These are phyloP conservation scores for Belgica antarctica DNA, from an alignment of 2,888 invertebrate genomes.

Conservation along the genomic window DNA sequence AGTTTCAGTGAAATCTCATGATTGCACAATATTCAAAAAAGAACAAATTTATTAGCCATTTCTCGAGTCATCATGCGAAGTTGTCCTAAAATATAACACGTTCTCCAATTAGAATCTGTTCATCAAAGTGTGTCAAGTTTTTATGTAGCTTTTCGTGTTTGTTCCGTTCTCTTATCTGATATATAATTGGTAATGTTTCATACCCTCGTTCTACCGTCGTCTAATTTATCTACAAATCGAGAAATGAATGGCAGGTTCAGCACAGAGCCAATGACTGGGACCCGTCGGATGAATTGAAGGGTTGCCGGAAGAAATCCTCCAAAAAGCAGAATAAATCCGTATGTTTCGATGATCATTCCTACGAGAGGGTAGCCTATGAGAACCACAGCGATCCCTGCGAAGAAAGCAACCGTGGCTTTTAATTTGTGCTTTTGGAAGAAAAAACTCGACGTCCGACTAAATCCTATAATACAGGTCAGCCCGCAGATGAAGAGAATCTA, in stretches of 20 bases:
- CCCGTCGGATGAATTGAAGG: slow-evolving; percentile 88
- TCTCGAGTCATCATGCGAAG: neutral
- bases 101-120: neutral
- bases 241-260: slow-evolving; percentile 87
- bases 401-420: slow-evolving; percentile 84
- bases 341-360: slow-evolving; percentile 94
- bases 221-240: slow-evolving; percentile 58
- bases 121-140: slow-evolving; percentile 4
- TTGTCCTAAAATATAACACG: neutral
- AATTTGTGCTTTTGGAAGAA: slow-evolving; percentile 97
- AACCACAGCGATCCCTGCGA: slow-evolving; percentile 89
- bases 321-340: slow-evolving; percentile 87
- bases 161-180: slow-evolving; percentile 25
- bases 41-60: no score
- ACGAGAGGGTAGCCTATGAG: slow-evolving; percentile 93
- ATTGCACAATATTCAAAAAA: no score
- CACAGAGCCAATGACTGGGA: slow-evolving; percentile 86
- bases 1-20: no score
- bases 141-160: neutral
- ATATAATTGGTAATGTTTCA: slow-evolving; percentile 27
- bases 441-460: slow-evolving; percentile 91
- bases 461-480: slow-evolving; percentile 91
- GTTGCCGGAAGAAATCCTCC: slow-evolving; percentile 98
- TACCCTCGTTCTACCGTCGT: slow-evolving; percentile 33
- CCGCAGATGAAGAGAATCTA: slow-evolving; percentile 96